phyloP scores from a whole-genome alignment of 2,888 invertebrate genomes.

The Mellilla xanthometata region DNA sequence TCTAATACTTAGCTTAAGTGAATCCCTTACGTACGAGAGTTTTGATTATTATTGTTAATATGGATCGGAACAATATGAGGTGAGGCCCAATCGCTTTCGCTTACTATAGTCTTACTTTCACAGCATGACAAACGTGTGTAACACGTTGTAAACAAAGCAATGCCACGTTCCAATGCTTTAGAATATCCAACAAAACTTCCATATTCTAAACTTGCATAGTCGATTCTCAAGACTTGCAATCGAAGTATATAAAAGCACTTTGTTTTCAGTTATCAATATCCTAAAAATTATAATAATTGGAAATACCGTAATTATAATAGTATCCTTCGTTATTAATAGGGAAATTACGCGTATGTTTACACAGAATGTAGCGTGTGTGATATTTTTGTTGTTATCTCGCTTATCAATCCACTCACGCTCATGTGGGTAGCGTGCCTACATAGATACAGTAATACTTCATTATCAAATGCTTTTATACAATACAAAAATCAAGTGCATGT shows the following conservation, averaged over 20 bases:
- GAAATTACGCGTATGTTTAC: conserved; percentile 8
- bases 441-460: no score
- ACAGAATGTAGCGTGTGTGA: conserved; percentile 26
- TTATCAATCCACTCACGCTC: conserved; percentile 21
- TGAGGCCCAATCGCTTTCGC: conserved; percentile 55
- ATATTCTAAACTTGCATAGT: no score
- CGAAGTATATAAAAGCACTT: no score
- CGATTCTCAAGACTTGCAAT: no score
- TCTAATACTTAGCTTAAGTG: conserved; percentile 26
- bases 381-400: conserved; percentile 42
- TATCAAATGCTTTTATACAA: no score
- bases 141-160: conserved; percentile 12
- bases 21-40: conserved; percentile 16
- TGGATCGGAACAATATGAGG: conserved; percentile 78
- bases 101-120: conserved; percentile 37
- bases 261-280: no score
- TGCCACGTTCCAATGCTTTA: conserved; percentile 2
- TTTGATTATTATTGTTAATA: conserved; percentile 46
- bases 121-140: conserved; percentile 18
- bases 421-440: neutral
- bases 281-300: no score
- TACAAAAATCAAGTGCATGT: neutral
- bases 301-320: no score
- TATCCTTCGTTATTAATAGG: no score
- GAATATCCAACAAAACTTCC: no score